Evolutionary conservation across 2,888 invertebrate genomes (phyloP).

Genomic region (Therioaphis trifolii): DNA sequence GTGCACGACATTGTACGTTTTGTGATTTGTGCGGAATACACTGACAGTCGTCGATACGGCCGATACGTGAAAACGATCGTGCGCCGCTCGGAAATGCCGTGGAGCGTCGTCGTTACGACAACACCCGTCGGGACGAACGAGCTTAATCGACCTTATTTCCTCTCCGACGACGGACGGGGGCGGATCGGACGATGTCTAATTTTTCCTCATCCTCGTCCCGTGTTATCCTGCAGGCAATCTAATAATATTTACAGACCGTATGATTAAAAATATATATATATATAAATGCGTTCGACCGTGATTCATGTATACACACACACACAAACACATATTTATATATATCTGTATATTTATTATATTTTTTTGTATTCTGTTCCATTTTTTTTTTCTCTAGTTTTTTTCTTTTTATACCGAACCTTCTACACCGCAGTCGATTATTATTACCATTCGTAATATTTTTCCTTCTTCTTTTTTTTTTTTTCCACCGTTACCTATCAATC

Average conservation of each 20-base stretch:
- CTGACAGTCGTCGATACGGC: conserved; percentile 3
- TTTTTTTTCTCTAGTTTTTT: conserved; percentile 44
- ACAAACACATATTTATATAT: too few relatives aligned
- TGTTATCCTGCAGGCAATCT: conserved; percentile 54
- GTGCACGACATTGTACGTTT: too few relatives aligned
- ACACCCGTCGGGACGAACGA: neutral
- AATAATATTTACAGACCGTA: conserved; percentile 58
- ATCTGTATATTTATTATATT: neutral
- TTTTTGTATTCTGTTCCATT: conserved; percentile 52
- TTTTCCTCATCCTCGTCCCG: conserved; percentile 47
- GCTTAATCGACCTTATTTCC: conserved; percentile 59
- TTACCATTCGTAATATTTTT: conserved; percentile 52
- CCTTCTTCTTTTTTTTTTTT: neutral
- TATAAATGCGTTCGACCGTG: conserved; percentile 47
- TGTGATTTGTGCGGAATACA: too few relatives aligned
- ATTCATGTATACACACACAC: conserved; percentile 18
- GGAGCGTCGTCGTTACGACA: conserved; percentile 29
- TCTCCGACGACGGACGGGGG: conserved; percentile 26
- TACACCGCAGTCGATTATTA: conserved; percentile 55
- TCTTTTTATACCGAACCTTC: conserved; percentile 38
- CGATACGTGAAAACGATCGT: neutral
- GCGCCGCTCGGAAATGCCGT: conserved; percentile 21
- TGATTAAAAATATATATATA: conserved; percentile 54
- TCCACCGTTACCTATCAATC: conserved; percentile 62
- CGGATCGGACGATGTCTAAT: conserved; percentile 53